Base-by-base conservation (phyloP, 2,888 invertebrate species). In the Ophion ellenae region DNA sequence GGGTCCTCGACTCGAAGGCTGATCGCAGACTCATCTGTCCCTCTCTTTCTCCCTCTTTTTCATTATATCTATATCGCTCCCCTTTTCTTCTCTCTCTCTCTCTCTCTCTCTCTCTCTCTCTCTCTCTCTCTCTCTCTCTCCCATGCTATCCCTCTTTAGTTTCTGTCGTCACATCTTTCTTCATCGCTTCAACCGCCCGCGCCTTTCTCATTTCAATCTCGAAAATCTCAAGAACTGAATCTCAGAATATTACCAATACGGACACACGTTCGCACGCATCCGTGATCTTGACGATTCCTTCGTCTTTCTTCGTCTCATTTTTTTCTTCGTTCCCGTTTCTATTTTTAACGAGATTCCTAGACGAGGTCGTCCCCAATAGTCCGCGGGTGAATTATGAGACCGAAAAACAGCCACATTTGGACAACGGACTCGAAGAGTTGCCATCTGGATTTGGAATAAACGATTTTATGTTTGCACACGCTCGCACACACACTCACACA, bases 1-100 rank as follows among this genome's bases (percentile, higher is more conserved):
- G 73, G 70, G 74, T 64, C 76, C 61, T 71, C 79, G 71, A 85
- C 80, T 78, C 84, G 87, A 84, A 87, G 82, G 85, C 88, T 84
- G 64, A 73, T 74, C 77, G 75, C 77, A 83, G 83, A 79, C 79
- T 85, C 85, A 78, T 85, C 81, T 80, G 24, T 73, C 79, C 40
- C 73, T 59, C 20, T 28, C 24, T 47, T 47, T 45, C 36, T 73
- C 59, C 2, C n/a, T 73, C 57, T 40, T 36, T 74, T 17, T 73
- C 57, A 6, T 28, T 28, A 63, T 82, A 47, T 69, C 63, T 45
- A 40, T 66, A 2, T 53, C 59, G 69, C 63, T 24, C 61, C 2
- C 20, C n/a, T n/a, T 24, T n/a, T 63, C 63, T 57, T 70, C 28
- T 71, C 57, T 45, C 61, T 47, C 76, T 81, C 64, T 24, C 73